phyloP scores from a whole-genome alignment of 2,113 vertebrate genomes.

The Vidua macroura region DNA sequence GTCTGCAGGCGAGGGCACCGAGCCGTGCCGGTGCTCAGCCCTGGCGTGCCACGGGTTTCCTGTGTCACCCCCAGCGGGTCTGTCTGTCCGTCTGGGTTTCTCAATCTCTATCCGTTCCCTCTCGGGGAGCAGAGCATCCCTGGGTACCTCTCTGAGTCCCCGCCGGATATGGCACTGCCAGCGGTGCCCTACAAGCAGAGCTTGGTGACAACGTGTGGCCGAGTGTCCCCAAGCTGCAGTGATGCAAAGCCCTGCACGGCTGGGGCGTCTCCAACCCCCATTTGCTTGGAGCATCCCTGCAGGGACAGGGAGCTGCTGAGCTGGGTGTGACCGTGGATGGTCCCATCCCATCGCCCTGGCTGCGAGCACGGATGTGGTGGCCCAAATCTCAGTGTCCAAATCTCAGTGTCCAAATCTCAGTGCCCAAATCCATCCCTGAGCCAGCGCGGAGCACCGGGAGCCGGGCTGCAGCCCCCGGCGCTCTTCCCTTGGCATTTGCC shows the following conservation, averaged over 20 bases:
- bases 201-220: fast-evolving
- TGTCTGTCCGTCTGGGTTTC: neutral
- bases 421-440: neutral
- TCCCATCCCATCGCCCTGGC: neutral
- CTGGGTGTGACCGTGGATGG: fast-evolving
- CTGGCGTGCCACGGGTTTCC: neutral
- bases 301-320: fast-evolving
- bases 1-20: neutral
- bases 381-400: too few species aligned
- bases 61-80: neutral
- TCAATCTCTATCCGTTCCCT: fast-evolving
- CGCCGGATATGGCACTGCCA: fast-evolving
- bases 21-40: neutral
- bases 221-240: fast-evolving
- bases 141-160: neutral
- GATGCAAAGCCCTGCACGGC: fast-evolving
- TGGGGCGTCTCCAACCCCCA: fast-evolving
- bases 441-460: neutral
- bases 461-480: neutral
- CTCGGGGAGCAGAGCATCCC: neutral
- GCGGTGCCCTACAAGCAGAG: neutral
- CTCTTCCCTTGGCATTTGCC: neutral
- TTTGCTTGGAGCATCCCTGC: neutral
- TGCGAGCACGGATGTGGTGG: fast-evolving
- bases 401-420: neutral